These are phyloP conservation scores for Chymomyza caudatula DNA, from an alignment of 2,888 invertebrate genomes.

Conservation along the genomic window DNA sequence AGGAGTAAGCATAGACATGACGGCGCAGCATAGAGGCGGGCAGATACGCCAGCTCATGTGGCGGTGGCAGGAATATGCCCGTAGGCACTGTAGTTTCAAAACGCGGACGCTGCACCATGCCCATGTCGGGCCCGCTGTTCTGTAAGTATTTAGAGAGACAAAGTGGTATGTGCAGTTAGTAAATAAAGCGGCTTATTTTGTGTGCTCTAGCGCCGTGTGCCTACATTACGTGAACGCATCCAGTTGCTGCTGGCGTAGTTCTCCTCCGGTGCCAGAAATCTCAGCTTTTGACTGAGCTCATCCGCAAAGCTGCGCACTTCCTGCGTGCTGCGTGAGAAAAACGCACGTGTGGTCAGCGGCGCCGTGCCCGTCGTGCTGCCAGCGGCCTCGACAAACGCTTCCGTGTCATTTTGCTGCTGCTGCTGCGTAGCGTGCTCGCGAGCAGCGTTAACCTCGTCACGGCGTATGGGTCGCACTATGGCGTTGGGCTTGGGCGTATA, in stretches of 20 bases:
- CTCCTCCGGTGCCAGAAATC: conserved; percentile 81
- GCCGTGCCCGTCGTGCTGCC: not conserved
- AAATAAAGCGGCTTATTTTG: not conserved
- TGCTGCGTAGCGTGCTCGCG: conserved; percentile 1
- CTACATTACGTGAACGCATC: conserved; percentile 26
- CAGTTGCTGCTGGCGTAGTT: conserved; percentile 75
- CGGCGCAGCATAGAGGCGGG: conserved; percentile 67
- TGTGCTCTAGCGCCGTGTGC: not conserved
- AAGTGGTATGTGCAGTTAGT: not conserved
- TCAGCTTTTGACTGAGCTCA: conserved; percentile 85
- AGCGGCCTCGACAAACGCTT: not conserved
- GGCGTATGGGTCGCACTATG: conserved; percentile 80
- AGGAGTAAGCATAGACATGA: conserved; percentile 83
- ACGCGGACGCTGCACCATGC: conserved; percentile 79
- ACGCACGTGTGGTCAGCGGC: conserved; percentile 29
- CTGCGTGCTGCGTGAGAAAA: conserved; percentile 62
- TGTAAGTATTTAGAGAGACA: conserved; percentile 4
- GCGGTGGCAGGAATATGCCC: conserved; percentile 88
- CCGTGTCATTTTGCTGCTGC: conserved; percentile 3
- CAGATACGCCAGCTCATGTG: conserved; percentile 79
- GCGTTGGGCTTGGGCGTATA: conserved; percentile 79
- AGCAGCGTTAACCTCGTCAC: conserved; percentile 55
- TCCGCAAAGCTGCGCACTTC: conserved; percentile 81
- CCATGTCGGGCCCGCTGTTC: not conserved
- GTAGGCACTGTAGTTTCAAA: conserved; percentile 90